phyloP scores from a whole-genome alignment of 1,140 invertebrate species.

The Calephelis virginiensis region DNA sequence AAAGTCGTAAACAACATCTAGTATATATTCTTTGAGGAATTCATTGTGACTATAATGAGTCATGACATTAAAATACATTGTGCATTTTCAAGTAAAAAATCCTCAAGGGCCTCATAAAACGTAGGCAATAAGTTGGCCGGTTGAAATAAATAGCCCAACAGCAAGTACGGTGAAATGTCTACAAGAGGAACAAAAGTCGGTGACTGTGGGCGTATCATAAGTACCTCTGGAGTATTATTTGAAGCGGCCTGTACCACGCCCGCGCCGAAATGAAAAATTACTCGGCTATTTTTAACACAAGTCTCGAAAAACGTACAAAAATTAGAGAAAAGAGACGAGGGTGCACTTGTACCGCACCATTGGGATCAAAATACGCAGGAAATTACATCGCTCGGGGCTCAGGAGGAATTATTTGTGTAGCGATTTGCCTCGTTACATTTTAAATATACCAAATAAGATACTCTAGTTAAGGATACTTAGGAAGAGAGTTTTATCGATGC shows the following conservation, averaged over 20 bases:
- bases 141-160: conserved; percentile 47
- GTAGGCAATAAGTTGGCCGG: conserved; percentile 45
- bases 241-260: conserved; percentile 68
- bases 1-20: too few relatives aligned
- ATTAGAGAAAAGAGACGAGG: conserved; percentile 74
- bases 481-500: conserved; percentile 30
- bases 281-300: conserved; percentile 73
- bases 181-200: conserved; percentile 52
- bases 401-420: conserved; percentile 70
- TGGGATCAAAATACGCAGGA: conserved; percentile 76
- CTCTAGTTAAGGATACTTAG: conserved; percentile 56
- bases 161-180: conserved; percentile 47
- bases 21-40: too few relatives aligned
- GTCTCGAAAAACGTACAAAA: conserved; percentile 73
- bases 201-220: conserved; percentile 49
- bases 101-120: conserved; percentile 48
- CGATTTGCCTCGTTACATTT: conserved; percentile 69
- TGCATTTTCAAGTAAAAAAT: conserved; percentile 56
- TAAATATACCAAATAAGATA: conserved; percentile 65
- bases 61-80: conserved; percentile 31
- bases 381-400: conserved; percentile 63
- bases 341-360: conserved; percentile 74
- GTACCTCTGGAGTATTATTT: conserved; percentile 67
- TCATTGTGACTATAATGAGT: neutral
- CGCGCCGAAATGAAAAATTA: conserved; percentile 75